These are phyloP conservation scores for Agrenia bidenticulata DNA, from an alignment of 2,888 invertebrate species.

Conservation along the genomic window DNA sequence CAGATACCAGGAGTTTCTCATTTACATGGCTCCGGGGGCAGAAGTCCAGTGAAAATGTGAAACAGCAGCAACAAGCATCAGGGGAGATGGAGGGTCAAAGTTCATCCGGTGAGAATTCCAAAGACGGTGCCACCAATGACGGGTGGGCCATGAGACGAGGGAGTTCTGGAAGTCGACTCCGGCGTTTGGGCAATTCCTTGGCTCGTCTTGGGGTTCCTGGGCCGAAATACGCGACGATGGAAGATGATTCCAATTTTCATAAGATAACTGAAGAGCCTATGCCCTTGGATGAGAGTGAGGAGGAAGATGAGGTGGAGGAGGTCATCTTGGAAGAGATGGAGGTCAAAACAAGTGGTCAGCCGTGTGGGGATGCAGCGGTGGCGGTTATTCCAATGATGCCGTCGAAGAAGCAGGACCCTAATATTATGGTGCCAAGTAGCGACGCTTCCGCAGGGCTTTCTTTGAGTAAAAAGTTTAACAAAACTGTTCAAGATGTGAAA, in stretches of 20 bases:
- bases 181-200: constrained; percentile 38
- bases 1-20: constrained; percentile 52
- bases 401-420: constrained; percentile 27
- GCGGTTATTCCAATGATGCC: constrained; percentile 11
- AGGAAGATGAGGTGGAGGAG: constrained; percentile 14
- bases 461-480: constrained; percentile 44
- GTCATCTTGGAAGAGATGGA: constrained; percentile 4
- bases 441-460: constrained; percentile 21
- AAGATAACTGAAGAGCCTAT: constrained; percentile 14
- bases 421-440: constrained; percentile 23
- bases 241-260: constrained; percentile 28
- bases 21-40: constrained; percentile 52
- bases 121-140: constrained; percentile 11
- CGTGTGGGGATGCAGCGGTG: neutral
- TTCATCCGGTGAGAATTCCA: neutral
- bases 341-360: neutral
- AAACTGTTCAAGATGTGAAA: constrained; percentile 51
- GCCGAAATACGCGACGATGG: constrained; percentile 31
- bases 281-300: constrained; percentile 17
- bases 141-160: constrained; percentile 5
- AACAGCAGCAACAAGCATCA: neutral
- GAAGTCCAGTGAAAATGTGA: constrained; percentile 18
- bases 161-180: constrained; percentile 24
- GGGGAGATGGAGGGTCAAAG: neutral
- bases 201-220: constrained; percentile 22